Percentiles rank a stretch among this genome's conserved stretches.
Evolutionary conservation across 2,113 vertebrate genomes (phyloP).

Genomic region (Channa argus): DNA sequence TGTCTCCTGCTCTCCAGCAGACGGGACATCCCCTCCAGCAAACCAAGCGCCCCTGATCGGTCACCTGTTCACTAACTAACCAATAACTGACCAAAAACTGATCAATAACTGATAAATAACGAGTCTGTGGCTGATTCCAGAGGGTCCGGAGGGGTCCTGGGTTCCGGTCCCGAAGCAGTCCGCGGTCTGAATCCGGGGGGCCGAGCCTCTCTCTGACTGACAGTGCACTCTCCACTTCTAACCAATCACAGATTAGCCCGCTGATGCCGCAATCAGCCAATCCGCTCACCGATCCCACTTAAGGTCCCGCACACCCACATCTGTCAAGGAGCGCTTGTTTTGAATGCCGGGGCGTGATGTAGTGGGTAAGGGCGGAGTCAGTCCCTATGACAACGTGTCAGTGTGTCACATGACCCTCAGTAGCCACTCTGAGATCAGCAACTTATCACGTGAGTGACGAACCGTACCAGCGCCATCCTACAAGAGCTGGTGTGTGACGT

Average conservation of each 20-base stretch:
- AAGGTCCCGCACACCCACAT: slow-evolving; percentile 3
- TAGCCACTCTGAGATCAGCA: not conserved
- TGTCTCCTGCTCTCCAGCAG: slow-evolving; percentile 75
- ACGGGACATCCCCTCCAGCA: slow-evolving; percentile 70
- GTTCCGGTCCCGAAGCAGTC: slow-evolving; percentile 45
- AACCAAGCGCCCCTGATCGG: slow-evolving; percentile 5
- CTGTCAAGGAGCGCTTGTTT: slow-evolving; percentile 41
- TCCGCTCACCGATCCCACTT: fast-evolving
- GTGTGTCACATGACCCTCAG: slow-evolving; percentile 13
- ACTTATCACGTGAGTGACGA: slow-evolving; percentile 37
- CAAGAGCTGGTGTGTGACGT: slow-evolving; percentile 61
- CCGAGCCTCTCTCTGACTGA: slow-evolving; percentile 36
- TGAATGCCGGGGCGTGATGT: fast-evolving
- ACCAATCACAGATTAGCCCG: slow-evolving; percentile 59
- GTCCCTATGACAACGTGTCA: slow-evolving; percentile 70
- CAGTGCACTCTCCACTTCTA: slow-evolving; percentile 47
- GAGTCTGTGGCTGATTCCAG: not conserved
- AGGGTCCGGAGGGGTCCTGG: not conserved
- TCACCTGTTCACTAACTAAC: not conserved
- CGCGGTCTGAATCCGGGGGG: slow-evolving; percentile 40
- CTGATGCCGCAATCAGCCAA: slow-evolving; percentile 16
- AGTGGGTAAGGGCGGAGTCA: not conserved
- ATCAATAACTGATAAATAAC: not conserved
- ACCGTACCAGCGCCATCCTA: not conserved
- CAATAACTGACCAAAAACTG: not conserved